Percentiles rank a stretch among this genome's conserved stretches.
phyloP scores from a whole-genome alignment of 2,888 invertebrate species.

The Baronia brevicornis region DNA sequence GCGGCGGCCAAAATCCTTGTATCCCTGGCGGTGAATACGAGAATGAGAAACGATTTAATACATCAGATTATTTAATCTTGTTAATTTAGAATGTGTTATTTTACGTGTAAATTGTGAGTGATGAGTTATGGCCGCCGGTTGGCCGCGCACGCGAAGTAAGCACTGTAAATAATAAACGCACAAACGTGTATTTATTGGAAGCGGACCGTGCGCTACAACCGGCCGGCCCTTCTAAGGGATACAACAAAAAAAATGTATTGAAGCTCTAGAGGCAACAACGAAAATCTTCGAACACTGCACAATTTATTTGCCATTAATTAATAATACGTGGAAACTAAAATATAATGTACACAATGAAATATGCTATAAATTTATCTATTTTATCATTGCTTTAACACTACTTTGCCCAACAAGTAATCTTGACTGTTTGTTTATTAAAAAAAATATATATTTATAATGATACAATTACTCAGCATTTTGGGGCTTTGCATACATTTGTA shows the following conservation, averaged over 20 bases:
- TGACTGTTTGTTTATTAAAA: no score
- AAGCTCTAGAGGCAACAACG: slow-evolving; percentile 52
- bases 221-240: slow-evolving; percentile 41
- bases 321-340: no score
- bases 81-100: slow-evolving; percentile 22
- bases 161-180: slow-evolving; percentile 63
- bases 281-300: slow-evolving; percentile 17
- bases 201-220: slow-evolving; percentile 25
- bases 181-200: slow-evolving; percentile 48
- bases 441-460: no score
- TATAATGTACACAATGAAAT: no score
- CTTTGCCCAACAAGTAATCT: no score
- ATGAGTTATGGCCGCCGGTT: slow-evolving; percentile 7
- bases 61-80: slow-evolving; percentile 53
- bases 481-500: no score
- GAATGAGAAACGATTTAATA: slow-evolving; percentile 70
- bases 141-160: slow-evolving; percentile 16
- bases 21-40: slow-evolving; percentile 43
- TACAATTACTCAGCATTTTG: no score
- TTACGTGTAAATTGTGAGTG: slow-evolving; percentile 24
- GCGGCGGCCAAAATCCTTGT: slow-evolving; percentile 30
- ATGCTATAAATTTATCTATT: no score
- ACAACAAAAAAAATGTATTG: slow-evolving; percentile 40
- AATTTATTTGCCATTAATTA: background rate
- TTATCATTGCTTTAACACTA: no score